Evolutionary conservation across 92 coral and sea anemone species (phyloP), one percentile per base, ranked within the genome.

Genomic region (Porites rus): DNA sequence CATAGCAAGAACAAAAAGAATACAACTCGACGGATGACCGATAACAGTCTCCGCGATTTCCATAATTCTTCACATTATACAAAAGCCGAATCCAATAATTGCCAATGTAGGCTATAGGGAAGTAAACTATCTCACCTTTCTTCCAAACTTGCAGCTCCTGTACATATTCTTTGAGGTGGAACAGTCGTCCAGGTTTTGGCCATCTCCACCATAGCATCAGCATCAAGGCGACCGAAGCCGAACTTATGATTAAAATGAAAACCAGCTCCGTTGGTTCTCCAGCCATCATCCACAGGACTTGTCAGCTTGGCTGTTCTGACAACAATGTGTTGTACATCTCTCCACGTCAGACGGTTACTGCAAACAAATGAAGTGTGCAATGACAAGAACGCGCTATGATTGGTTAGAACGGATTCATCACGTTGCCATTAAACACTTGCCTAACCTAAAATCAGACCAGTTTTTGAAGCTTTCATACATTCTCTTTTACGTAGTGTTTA

Each of bases 211-310:
- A 97, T 89, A 51, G 98, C 96, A 31, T 92, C 96, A 0, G 99
- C 99, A 67, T 97, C 99, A 61, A 97, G 58, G 4, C 99, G 94
- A 9, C 99, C 99, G 74, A 97, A 97, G 2, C 99, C 99, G 83
- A 97, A 97, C 91, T 97, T 97, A 82, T 97, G 99, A 80, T 97
- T 97, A 73, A 97, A 97, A 64, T 95, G 98, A 67, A 93, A 87
- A 1, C 97, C 95, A 25, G 99, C 99, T 2, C 99, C 99, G 81
- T 97, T 97, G 4, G 94, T 95, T 74, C 88, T 88, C 99, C 99
- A 97, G 8, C 99, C 99, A 67, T 97, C 99, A 75, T 97, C 99
- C n/a, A 97, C 99, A 24, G 99, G 99, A 67, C 99, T 97, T 25
- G 99, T 97, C 59, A 97, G 86, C 83, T 97, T 94, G 12, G 98